Evolutionary conservation across 2,888 invertebrate species (phyloP), one percentile per base, ranked within the genome.

Genomic region (Osmoderma eremita): DNA sequence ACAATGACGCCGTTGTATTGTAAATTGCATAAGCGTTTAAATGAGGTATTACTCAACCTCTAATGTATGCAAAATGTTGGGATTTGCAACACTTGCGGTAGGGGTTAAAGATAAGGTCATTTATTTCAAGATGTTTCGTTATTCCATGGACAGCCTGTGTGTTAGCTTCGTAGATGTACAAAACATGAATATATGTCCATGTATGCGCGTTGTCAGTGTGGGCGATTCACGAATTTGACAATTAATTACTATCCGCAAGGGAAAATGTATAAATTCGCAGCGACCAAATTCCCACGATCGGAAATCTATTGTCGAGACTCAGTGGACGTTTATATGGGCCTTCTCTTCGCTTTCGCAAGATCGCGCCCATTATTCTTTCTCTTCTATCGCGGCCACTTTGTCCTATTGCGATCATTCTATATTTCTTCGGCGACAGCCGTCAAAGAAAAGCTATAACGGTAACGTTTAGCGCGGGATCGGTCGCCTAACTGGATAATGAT

Each of bases 241-340:
- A 61, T 61, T 61, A 61, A 61, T 61, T 61, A 24, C 45, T 15
- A 45, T 48, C 58, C 58, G 30, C 36, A 61, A 61, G 45, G 45
- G 45, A 45, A 45, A 61, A 24, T 61, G 48, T 61, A 22, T 61
- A 61, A 48, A 61, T 45, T 45, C 17, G 58, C 58, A 18, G 30
- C 62, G 61, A 53, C 53, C 62, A 63, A 62, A 51, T 67, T 67
- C 62, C 67, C 67, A 62, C 67, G 67, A 51, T 67, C 50, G 67
- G 51, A 62, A 67, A 53, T 53, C 62, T 62, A 67, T 67, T 62
- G 62, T 62, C 45, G 54, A 38, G 54, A 13, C 45, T 54, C 63
- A 20, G 53, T 53, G 51, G 51, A 42, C 53, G 41, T 51, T 36
- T 61, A 20, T 12, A 13, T 30, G 58, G 45, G 24, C 58, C 17